Percentiles rank a stretch among this genome's conserved stretches.
These are phyloP conservation scores for Procavia capensis DNA, from an alignment of 2,113 vertebrate genomes.

Conservation along the genomic window DNA sequence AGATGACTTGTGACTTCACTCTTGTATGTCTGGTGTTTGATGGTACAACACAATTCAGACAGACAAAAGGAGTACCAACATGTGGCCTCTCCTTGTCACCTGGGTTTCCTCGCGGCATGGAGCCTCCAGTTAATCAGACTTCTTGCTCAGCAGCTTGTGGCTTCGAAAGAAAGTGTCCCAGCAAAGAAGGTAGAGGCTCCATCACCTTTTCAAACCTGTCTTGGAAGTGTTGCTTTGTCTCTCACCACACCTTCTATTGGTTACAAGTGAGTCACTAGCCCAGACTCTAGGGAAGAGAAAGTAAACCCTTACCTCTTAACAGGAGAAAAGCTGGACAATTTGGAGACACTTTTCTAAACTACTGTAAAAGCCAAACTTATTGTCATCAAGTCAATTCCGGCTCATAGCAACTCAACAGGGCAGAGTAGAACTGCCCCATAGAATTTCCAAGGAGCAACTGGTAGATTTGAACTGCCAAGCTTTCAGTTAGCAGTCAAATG, in stretches of 20 bases:
- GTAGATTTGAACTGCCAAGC: no score
- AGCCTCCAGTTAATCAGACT: accelerated
- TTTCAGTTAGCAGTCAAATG: no score
- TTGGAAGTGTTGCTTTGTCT: neutral
- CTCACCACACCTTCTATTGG: accelerated
- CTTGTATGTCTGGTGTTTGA: no score
- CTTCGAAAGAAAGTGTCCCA: neutral
- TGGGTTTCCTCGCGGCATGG: neutral
- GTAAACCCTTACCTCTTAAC: neutral
- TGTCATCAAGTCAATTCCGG: no score
- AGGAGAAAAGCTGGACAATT: neutral
- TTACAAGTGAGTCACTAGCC: neutral
- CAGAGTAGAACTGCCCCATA: no score
- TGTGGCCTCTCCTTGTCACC: accelerated
- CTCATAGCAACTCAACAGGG: no score
- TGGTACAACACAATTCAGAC: neutral
- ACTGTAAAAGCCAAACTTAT: no score
- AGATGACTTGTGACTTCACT: neutral
- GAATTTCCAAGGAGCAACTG: no score
- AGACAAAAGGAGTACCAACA: neutral
- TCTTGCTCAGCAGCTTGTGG: neutral
- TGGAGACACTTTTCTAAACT: neutral
- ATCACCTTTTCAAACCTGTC: neutral
- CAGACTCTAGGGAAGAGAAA: neutral
- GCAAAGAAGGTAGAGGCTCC: neutral